Evolutionary conservation across 2,888 invertebrate genomes (phyloP).

Genomic region (Lasioglossum morio): DNA sequence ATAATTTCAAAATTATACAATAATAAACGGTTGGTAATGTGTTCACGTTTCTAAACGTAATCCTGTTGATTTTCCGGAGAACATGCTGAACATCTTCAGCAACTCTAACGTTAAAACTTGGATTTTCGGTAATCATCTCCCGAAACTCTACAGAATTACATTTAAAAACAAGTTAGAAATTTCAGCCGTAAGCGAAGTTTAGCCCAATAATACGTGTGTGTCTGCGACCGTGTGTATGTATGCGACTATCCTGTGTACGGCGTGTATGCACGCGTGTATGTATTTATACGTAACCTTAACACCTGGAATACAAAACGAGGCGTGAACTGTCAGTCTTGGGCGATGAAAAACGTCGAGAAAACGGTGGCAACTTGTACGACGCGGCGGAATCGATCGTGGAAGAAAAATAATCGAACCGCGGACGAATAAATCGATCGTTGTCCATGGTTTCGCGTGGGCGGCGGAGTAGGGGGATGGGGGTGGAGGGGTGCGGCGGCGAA

Average conservation of each 20-base stretch:
- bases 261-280: background rate
- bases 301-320: constrained; percentile 67
- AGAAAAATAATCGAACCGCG: constrained; percentile 44
- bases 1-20: too few species aligned
- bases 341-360: constrained; percentile 68
- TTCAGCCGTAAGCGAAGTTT: too few species aligned
- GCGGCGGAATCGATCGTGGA: constrained; percentile 48
- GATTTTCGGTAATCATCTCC: too few species aligned
- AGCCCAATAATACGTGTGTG: background rate
- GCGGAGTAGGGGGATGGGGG: too few species aligned
- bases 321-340: constrained; percentile 74
- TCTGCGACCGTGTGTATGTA: background rate
- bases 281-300: constrained; percentile 17
- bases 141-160: too few species aligned
- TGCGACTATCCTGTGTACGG: background rate
- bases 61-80: too few species aligned
- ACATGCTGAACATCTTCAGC: too few species aligned
- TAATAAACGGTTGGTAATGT: too few species aligned
- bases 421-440: constrained; percentile 8
- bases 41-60: too few species aligned
- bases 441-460: background rate
- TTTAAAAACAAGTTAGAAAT: too few species aligned
- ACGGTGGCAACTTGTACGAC: constrained; percentile 42
- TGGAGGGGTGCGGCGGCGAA: background rate
- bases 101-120: too few species aligned